Percentiles rank a stretch among this genome's conserved stretches.
Conservation (phyloP, 2,113 vertebrate species). For the Globicephala melas region DNA sequence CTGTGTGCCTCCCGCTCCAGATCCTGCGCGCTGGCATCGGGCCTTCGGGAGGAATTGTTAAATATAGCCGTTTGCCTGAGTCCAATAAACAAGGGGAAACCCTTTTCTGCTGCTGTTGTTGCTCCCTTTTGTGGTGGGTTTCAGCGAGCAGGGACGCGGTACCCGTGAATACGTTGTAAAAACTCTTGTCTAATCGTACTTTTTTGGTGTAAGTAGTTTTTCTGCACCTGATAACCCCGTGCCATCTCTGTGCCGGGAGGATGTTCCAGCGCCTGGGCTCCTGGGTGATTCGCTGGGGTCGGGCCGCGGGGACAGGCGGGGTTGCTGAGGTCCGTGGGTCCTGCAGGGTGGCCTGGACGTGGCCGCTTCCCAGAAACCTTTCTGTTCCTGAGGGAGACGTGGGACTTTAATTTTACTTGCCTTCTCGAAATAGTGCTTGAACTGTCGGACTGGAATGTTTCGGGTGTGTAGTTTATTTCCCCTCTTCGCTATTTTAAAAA, state of each 20-base stretch:
- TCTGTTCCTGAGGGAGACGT: not conserved
- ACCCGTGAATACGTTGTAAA: not conserved
- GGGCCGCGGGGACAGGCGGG: not conserved
- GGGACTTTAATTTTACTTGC: conserved; percentile 43
- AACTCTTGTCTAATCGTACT: not conserved
- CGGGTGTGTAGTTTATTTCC: conserved; percentile 17
- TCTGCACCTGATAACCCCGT: not conserved
- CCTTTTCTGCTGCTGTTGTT: not conserved
- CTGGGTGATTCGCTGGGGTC: not conserved
- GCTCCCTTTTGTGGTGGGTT: not conserved
- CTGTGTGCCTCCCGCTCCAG: not conserved
- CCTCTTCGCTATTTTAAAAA: not conserved
- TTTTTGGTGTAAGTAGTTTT: not conserved
- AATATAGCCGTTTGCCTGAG: not conserved
- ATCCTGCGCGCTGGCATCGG: not conserved
- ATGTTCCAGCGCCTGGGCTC: not conserved
- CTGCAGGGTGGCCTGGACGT: not conserved
- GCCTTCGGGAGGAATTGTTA: not conserved
- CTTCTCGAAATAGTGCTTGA: conserved; percentile 20
- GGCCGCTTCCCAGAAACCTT: not conserved
- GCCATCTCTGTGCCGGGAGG: not conserved
- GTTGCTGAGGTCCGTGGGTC: not conserved
- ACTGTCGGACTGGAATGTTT: conserved; percentile 34
- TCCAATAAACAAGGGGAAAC: not conserved
- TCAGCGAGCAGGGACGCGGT: not conserved